Conservation (phyloP, 2,888 invertebrate genomes). For the Acleris cristana region DNA sequence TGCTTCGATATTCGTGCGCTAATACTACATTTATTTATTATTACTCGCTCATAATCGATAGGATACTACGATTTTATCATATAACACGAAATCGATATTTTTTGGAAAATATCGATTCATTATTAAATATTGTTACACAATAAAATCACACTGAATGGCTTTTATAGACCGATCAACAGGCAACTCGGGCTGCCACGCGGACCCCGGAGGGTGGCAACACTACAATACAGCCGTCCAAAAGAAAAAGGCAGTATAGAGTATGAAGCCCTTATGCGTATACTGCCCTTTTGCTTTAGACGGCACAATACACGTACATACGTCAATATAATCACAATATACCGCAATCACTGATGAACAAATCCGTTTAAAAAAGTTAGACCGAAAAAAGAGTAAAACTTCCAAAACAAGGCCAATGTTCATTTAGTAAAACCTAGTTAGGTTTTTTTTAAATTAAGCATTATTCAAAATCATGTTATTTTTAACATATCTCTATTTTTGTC, state of each 20-base stretch:
- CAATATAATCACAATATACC: constrained; percentile 56
- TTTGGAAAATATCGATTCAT: constrained; percentile 21
- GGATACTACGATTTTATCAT: constrained; percentile 37
- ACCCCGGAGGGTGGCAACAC: constrained; percentile 5
- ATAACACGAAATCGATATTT: constrained; percentile 29
- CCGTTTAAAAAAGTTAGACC: constrained; percentile 11
- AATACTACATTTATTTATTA: constrained; percentile 49
- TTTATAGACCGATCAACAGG: constrained; percentile 37
- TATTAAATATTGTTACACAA: constrained; percentile 34
- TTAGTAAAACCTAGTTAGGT: background rate
- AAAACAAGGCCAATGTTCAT: constrained; percentile 1
- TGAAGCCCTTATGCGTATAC: too few relatives aligned
- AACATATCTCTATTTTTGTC: too few relatives aligned
- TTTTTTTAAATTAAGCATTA: background rate
- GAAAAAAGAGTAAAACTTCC: background rate
- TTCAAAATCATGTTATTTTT: too few relatives aligned
- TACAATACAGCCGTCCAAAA: background rate
- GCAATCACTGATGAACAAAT: constrained; percentile 45
- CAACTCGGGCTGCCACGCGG: constrained; percentile 24
- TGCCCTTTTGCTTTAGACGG: too few relatives aligned
- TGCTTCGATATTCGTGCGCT: constrained; percentile 70
- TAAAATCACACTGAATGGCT: constrained; percentile 35
- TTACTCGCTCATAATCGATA: constrained; percentile 43
- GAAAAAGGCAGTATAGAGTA: too few relatives aligned
- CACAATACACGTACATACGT: constrained; percentile 44